Percentiles rank a stretch among this genome's conserved stretches.
Conservation (phyloP, 2,113 vertebrate genomes). For the Sapajus apella region DNA sequence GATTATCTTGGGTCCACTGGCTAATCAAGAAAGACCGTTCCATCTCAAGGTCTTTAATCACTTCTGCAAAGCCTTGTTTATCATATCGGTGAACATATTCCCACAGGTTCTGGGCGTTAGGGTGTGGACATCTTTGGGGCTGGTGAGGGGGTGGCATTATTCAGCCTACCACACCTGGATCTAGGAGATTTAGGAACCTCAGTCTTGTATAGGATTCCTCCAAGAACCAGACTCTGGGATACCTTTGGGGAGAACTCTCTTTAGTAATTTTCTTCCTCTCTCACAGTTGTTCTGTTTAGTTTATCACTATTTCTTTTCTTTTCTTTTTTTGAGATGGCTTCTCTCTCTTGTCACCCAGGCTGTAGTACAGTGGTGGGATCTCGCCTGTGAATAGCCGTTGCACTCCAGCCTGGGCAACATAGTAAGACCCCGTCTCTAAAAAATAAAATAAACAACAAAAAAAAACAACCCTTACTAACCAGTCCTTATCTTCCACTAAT, state of each 20-base stretch:
- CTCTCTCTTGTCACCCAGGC: neutral
- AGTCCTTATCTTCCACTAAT: neutral
- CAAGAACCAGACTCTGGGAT: neutral
- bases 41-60: neutral
- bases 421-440: no score
- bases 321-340: neutral
- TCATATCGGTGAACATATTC: neutral
- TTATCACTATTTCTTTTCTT: neutral
- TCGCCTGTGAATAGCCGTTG: no score
- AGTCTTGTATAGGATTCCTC: neutral
- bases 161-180: neutral
- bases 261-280: neutral
- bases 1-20: neutral
- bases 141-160: neutral
- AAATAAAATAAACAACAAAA: no score
- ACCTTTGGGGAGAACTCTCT: neutral
- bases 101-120: neutral
- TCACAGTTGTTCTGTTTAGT: no score
- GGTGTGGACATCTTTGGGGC: neutral
- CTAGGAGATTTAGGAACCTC: neutral
- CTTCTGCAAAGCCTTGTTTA: neutral
- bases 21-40: neutral
- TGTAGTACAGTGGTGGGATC: neutral
- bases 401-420: no score
- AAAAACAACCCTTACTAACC: neutral